A percentile compares a stretch with the other conserved stretches of the same genome.
Conservation (phyloP, 2,797 vertebrate genomes). For the Sebastes steindachneri region DNA sequence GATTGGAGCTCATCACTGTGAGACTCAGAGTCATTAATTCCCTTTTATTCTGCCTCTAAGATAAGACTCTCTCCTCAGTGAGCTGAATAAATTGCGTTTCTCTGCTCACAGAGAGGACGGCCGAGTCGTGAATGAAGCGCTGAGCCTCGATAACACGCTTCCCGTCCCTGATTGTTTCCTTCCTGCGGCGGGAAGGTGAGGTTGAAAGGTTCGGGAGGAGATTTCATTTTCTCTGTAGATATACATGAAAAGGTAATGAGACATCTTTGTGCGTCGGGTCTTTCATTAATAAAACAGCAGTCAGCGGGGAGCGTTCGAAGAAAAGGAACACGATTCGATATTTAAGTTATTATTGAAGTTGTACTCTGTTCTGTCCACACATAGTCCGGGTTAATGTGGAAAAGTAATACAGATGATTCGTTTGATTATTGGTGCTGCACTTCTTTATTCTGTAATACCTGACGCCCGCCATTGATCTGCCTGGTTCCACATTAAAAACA, state of each 20-base stretch:
- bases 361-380: background rate
- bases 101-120: background rate
- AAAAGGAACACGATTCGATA: background rate
- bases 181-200: slow-evolving; percentile 21
- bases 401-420: background rate
- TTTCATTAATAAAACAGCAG: slow-evolving; percentile 33
- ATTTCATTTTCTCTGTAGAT: slow-evolving; percentile 45
- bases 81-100: slow-evolving; percentile 34
- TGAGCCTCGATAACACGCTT: background rate
- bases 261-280: slow-evolving; percentile 17
- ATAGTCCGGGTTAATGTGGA: background rate
- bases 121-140: slow-evolving; percentile 30
- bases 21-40: slow-evolving; percentile 33
- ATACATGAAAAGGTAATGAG: slow-evolving; percentile 53
- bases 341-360: background rate
- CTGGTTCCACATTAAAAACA: background rate
- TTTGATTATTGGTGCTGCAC: background rate
- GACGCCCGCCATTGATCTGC: background rate
- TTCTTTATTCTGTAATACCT: background rate
- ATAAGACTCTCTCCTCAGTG: slow-evolving; percentile 32
- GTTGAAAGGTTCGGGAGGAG: slow-evolving; percentile 4
- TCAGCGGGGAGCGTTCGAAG: background rate
- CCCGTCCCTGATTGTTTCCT: slow-evolving; percentile 31
- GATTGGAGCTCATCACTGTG: slow-evolving; percentile 24
- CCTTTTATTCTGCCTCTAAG: slow-evolving; percentile 25